These are phyloP conservation scores for Glossophaga mutica DNA, from an alignment of 2,797 vertebrate genomes.

Conservation along the genomic window DNA sequence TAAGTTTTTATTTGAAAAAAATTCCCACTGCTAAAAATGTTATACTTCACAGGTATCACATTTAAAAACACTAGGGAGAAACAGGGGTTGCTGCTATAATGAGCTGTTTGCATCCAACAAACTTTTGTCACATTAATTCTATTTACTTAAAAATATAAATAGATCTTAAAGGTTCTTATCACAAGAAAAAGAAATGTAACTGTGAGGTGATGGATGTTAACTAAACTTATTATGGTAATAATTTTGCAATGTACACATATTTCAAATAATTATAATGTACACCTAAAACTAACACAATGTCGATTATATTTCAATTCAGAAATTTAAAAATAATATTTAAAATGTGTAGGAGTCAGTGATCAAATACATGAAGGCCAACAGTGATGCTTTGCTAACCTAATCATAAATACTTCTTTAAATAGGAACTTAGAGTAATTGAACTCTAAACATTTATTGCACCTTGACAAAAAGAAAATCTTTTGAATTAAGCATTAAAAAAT, in stretches of 20 bases:
- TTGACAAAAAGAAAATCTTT: not conserved
- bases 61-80: not conserved
- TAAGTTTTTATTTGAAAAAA: not conserved
- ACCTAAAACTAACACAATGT: not conserved
- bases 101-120: not conserved
- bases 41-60: not conserved
- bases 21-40: not conserved
- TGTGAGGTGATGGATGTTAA: not conserved
- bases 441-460: not conserved
- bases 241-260: not conserved
- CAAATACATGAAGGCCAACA: not conserved
- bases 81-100: not conserved
- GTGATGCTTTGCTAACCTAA: not conserved
- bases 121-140: not conserved
- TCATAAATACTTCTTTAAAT: constrained; percentile 3
- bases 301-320: not conserved
- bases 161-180: not conserved
- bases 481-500: not conserved
- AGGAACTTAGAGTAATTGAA: not conserved
- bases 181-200: not conserved
- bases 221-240: not conserved
- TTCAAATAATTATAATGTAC: not conserved
- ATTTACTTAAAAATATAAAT: not conserved
- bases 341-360: not conserved
- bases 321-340: not conserved